Conservation (phyloP, 2,113 vertebrate genomes). For the Tyrannus savana region DNA sequence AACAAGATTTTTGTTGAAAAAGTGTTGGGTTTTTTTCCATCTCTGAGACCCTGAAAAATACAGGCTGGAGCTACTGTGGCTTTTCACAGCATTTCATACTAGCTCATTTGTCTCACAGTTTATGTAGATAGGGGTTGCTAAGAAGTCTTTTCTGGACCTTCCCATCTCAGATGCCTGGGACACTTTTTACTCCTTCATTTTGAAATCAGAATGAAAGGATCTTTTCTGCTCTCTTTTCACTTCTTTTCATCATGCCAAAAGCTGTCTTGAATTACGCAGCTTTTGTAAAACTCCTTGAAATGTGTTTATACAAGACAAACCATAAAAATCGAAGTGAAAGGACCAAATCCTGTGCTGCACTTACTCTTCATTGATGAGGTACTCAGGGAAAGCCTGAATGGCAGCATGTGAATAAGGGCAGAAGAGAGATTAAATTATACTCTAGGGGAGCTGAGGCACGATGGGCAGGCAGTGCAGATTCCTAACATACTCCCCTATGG, state of each 20-base stretch:
- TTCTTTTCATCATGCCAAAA: constrained; percentile 42
- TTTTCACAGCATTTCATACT: background rate
- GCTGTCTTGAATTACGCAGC: constrained; percentile 44
- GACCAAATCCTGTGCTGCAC: background rate
- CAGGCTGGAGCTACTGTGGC: background rate
- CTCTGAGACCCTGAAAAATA: background rate
- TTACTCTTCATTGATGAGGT: background rate
- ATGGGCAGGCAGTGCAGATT: background rate
- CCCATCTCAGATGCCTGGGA: background rate
- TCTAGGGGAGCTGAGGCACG: background rate
- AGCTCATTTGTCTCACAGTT: background rate
- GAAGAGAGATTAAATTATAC: constrained; percentile 19
- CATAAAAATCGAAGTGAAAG: constrained; percentile 54
- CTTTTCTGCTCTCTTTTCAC: constrained; percentile 29
- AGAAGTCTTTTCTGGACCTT: constrained; percentile 17
- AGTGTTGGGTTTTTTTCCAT: accelerated
- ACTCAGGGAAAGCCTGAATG: constrained; percentile 14
- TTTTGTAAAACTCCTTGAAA: constrained; percentile 50
- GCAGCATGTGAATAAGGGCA: constrained; percentile 17
- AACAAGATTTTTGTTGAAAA: background rate
- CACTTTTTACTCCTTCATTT: background rate
- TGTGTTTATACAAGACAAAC: constrained; percentile 41
- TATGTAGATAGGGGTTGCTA: background rate
- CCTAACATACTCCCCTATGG: background rate
- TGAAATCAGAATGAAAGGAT: constrained; percentile 18